Evolutionary conservation across 2,888 invertebrate genomes (phyloP).

Genomic region (Rhamphomyia laevipes): DNA sequence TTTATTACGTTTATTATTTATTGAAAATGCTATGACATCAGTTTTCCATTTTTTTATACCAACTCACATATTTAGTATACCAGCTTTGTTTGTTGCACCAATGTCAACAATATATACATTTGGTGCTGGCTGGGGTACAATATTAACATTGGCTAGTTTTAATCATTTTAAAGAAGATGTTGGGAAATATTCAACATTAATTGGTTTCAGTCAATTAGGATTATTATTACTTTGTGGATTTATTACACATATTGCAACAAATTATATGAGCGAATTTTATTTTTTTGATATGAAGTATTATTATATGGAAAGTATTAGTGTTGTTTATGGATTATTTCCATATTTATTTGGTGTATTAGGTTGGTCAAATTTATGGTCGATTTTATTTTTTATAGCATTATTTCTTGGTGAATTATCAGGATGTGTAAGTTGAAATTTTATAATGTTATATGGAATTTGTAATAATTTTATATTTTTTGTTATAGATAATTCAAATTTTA

Average conservation of each 20-base stretch:
- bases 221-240: conserved; percentile 21
- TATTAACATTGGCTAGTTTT: conserved; percentile 71
- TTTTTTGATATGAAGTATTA: neutral
- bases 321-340: neutral
- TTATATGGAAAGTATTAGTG: neutral
- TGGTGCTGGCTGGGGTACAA: conserved; percentile 74
- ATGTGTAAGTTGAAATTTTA: neutral
- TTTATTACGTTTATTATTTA: conserved; percentile 21
- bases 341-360: neutral
- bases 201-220: conserved; percentile 23
- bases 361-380: neutral
- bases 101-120: conserved; percentile 54
- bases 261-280: neutral
- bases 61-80: too few species aligned
- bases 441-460: neutral
- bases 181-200: conserved; percentile 34
- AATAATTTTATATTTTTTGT: neutral
- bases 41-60: conserved; percentile 3
- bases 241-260: neutral
- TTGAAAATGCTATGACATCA: conserved; percentile 21
- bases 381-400: neutral
- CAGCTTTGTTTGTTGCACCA: conserved; percentile 12
- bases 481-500: conserved; percentile 20
- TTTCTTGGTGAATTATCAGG: neutral
- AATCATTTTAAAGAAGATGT: conserved; percentile 63